Percentiles rank a stretch among this genome's conserved stretches.
These are phyloP conservation scores for Mesocricetus auratus DNA, from an alignment of 2,113 vertebrate species.

Conservation along the genomic window DNA sequence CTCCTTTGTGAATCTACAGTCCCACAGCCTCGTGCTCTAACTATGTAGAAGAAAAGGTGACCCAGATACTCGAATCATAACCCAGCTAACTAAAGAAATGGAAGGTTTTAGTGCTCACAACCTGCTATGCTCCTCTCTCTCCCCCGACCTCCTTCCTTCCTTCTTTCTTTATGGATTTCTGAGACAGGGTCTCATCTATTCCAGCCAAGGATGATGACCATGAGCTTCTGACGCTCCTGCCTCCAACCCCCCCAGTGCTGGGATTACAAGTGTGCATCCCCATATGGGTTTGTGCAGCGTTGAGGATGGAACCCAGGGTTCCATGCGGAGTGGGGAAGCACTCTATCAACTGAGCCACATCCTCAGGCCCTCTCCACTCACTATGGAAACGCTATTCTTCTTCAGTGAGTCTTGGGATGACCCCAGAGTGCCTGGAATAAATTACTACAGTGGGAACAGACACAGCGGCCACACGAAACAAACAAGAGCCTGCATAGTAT, in stretches of 20 bases:
- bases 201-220: no score
- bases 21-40: neutral
- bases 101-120: rapidly evolving
- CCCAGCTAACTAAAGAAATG: neutral
- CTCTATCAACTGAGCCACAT: neutral
- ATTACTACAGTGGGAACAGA: neutral
- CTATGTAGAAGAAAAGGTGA: neutral
- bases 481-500: rapidly evolving
- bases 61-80: neutral
- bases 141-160: neutral
- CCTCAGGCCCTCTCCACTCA: neutral
- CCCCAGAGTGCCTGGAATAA: neutral
- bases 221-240: neutral
- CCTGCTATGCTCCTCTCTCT: neutral
- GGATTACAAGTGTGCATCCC: neutral
- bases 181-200: neutral
- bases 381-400: neutral
- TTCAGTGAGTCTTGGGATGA: neutral
- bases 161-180: neutral
- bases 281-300: neutral
- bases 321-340: neutral
- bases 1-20: neutral
- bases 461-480: neutral
- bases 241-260: neutral
- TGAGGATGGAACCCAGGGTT: neutral